Conservation (phyloP, 2,113 vertebrate genomes). For the Morone saxatilis region DNA sequence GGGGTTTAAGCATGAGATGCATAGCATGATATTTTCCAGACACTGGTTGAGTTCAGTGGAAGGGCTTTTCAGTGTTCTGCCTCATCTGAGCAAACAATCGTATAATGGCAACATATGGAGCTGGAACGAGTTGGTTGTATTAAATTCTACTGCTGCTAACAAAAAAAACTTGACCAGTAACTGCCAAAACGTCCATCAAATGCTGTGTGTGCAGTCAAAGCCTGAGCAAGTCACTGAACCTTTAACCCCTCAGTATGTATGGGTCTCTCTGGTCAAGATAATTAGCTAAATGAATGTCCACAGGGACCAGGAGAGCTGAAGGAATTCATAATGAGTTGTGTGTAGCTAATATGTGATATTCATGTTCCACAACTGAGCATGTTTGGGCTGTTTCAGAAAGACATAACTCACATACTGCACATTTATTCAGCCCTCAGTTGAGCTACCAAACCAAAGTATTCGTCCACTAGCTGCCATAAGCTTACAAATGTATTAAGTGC, state of each 20-base stretch:
- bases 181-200: not conserved
- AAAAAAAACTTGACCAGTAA: not conserved
- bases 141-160: not conserved
- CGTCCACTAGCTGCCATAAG: not conserved
- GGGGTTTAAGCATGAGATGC: not conserved
- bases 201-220: not conserved
- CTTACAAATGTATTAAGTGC: not conserved
- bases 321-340: not conserved
- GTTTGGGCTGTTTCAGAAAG: not conserved
- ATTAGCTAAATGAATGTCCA: too few relatives aligned
- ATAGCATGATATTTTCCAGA: constrained; percentile 43
- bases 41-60: constrained; percentile 1
- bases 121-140: constrained; percentile 6
- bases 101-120: constrained; percentile 19
- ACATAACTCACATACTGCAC: not conserved
- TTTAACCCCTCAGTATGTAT: not conserved
- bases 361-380: not conserved
- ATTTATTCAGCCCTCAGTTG: not conserved
- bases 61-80: not conserved
- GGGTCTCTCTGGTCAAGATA: not conserved
- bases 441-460: not conserved
- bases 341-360: not conserved
- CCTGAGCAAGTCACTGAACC: not conserved
- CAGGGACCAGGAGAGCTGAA: not conserved
- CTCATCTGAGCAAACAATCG: constrained; percentile 40